Conservation (phyloP, 2,113 vertebrate species). For the Chionis minor region DNA sequence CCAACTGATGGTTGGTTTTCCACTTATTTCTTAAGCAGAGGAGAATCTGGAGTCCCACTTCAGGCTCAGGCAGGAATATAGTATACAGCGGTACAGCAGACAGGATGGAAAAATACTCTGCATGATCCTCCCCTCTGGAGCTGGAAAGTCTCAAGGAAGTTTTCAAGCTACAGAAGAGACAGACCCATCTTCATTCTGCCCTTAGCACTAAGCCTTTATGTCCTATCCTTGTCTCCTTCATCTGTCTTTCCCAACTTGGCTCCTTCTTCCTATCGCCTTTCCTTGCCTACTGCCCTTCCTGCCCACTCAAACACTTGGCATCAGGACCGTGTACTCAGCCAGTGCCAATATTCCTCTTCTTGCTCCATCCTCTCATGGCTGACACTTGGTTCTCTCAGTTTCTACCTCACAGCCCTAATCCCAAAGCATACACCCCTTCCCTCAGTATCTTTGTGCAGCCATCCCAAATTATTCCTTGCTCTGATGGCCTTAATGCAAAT, state of each 20-base stretch:
- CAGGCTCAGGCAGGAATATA: background rate
- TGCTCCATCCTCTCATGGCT: background rate
- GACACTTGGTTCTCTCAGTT: background rate
- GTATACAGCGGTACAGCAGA: background rate
- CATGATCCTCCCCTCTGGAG: background rate
- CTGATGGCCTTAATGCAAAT: background rate
- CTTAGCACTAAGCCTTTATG: background rate
- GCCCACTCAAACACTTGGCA: background rate
- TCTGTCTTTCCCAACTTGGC: background rate
- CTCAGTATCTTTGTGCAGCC: background rate
- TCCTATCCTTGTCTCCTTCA: background rate
- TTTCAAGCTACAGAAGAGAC: background rate
- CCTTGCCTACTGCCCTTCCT: background rate
- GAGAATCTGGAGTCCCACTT: background rate
- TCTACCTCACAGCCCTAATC: background rate
- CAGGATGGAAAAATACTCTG: background rate
- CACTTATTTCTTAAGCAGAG: background rate
- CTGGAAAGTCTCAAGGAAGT: background rate
- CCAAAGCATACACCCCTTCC: background rate
- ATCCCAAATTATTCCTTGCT: background rate
- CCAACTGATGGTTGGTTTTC: background rate
- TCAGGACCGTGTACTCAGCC: background rate
- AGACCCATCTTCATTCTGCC: background rate
- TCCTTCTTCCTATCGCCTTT: background rate
- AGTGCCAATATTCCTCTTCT: background rate